phyloP scores from a whole-genome alignment of 2,113 vertebrate genomes.

The Chroicocephalus ridibundus region DNA sequence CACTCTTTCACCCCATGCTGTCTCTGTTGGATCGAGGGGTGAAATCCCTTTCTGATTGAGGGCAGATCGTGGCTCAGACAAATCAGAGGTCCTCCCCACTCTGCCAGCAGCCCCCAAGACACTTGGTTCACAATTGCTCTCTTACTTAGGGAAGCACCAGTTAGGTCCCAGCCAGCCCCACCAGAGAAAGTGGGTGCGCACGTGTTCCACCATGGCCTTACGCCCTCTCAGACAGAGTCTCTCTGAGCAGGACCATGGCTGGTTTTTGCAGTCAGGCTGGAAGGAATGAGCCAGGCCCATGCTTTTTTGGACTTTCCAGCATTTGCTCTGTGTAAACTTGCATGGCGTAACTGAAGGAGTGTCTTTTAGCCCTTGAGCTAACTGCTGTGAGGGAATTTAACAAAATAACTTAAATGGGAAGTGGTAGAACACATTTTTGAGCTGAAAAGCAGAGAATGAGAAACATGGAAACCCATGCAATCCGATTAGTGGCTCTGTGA shows the following conservation, averaged over 20 bases:
- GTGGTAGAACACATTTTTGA: background rate
- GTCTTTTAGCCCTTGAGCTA: background rate
- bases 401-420: background rate
- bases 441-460: background rate
- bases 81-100: background rate
- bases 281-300: background rate
- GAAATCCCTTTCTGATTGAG: background rate
- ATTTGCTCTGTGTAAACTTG: background rate
- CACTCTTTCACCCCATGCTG: rapidly evolving
- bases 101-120: background rate
- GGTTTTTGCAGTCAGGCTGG: background rate
- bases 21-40: background rate
- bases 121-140: background rate
- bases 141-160: background rate
- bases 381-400: background rate
- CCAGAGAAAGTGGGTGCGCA: background rate
- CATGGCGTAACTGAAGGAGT: background rate
- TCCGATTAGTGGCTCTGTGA: background rate
- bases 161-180: background rate
- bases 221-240: background rate
- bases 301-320: background rate
- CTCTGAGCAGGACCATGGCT: background rate
- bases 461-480: background rate
- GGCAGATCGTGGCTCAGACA: background rate
- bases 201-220: rapidly evolving